Evolutionary conservation across 2,888 invertebrate genomes (phyloP).

Genomic region (Parnassius mnemosyne): DNA sequence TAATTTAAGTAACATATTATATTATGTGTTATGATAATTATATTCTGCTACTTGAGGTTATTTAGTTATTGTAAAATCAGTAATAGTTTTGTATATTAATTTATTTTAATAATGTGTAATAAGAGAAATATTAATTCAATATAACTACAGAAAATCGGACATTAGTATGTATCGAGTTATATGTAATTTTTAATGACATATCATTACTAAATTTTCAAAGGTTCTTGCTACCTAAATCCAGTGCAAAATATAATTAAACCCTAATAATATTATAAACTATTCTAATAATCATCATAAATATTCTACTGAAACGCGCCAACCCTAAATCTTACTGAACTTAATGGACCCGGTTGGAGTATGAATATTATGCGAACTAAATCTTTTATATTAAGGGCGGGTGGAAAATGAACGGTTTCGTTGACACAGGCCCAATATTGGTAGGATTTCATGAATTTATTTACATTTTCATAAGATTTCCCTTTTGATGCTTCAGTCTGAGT

Average conservation of each 20-base stretch:
- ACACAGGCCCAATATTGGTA: constrained; percentile 30
- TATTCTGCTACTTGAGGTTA: no score
- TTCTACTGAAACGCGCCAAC: constrained; percentile 32
- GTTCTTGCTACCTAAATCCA: background rate
- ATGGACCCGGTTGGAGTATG: constrained; percentile 49
- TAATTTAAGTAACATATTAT: no score
- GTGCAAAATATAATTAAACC: background rate
- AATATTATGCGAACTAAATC: constrained; percentile 62
- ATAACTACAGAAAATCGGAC: no score
- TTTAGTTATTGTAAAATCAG: no score
- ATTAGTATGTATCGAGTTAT: no score
- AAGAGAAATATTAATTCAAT: no score
- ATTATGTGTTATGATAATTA: no score
- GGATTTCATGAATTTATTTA: constrained; percentile 27
- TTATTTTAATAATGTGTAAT: no score
- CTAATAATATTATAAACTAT: constrained; percentile 33
- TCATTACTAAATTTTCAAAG: no score
- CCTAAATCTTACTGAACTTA: constrained; percentile 48
- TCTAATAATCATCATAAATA: constrained; percentile 15
- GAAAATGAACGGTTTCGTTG: constrained; percentile 33
- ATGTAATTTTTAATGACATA: no score
- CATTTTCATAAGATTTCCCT: constrained; percentile 22
- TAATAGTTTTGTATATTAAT: no score
- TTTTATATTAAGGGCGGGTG: constrained; percentile 46
- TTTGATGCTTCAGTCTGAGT: constrained; percentile 1